Evolutionary conservation across 2,888 invertebrate genomes (phyloP).

Genomic region (Mycalesis mineus): DNA sequence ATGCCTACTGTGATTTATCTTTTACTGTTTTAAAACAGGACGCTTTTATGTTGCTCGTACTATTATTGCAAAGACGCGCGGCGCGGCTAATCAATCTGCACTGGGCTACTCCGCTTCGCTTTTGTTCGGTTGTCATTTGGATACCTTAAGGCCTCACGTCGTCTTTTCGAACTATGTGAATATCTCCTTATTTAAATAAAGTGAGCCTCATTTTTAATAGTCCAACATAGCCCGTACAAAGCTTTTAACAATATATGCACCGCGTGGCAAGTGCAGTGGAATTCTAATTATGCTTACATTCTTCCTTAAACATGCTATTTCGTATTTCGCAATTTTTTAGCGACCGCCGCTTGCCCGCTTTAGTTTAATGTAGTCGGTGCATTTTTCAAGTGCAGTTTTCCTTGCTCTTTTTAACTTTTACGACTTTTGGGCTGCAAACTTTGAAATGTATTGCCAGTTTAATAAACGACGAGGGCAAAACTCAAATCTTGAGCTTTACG

Average conservation of each 20-base stretch:
- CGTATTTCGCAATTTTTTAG: slow-evolving; percentile 45
- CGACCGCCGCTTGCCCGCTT: slow-evolving; percentile 28
- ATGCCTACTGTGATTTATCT: too few species aligned
- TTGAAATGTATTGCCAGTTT: slow-evolving; percentile 19
- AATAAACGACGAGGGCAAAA: slow-evolving; percentile 10
- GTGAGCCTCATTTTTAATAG: not conserved
- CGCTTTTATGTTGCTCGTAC: too few species aligned
- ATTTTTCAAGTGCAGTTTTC: slow-evolving; percentile 22
- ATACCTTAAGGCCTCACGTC: too few species aligned
- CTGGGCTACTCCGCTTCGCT: too few species aligned
- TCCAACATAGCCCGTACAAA: not conserved
- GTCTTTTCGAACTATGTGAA: too few species aligned
- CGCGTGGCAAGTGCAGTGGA: slow-evolving; percentile 24
- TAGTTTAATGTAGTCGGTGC: slow-evolving; percentile 24
- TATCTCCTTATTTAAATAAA: too few species aligned
- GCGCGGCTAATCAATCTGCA: too few species aligned
- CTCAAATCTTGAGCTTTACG: not conserved
- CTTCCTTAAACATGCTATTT: slow-evolving; percentile 38
- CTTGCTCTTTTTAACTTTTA: slow-evolving; percentile 20
- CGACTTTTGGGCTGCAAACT: slow-evolving; percentile 9
- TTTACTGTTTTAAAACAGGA: too few species aligned
- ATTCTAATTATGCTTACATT: slow-evolving; percentile 67
- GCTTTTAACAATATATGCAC: not conserved
- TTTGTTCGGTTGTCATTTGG: too few species aligned
- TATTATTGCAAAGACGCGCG: too few species aligned